phyloP scores from a whole-genome alignment of 2,797 vertebrate genomes.

The Argentina silus region DNA sequence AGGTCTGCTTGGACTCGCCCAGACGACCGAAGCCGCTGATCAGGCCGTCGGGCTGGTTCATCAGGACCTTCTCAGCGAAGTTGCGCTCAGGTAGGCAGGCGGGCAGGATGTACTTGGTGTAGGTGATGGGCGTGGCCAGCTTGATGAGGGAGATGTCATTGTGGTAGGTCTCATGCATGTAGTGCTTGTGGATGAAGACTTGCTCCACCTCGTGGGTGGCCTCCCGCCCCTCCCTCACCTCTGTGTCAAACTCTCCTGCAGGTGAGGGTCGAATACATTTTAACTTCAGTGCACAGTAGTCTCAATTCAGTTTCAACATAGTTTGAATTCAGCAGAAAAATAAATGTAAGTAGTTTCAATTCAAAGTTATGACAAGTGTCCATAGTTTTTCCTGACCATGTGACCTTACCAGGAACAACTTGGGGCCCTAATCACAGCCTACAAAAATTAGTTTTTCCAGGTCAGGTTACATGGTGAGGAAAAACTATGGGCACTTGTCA shows the following conservation, averaged over 20 bases:
- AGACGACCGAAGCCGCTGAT: conserved; percentile 91
- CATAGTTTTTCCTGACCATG: too few relatives aligned
- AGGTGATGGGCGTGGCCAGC: conserved; percentile 79
- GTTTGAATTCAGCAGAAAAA: too few relatives aligned
- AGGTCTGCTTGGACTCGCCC: conserved; percentile 73
- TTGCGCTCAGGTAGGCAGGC: conserved; percentile 86
- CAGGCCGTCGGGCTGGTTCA: conserved; percentile 76
- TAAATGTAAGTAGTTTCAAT: too few relatives aligned
- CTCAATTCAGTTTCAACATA: too few relatives aligned
- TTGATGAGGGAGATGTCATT: conserved; percentile 92
- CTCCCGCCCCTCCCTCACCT: conserved; percentile 70
- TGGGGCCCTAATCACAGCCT: too few relatives aligned
- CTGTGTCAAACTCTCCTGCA: conserved; percentile 84
- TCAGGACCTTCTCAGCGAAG: conserved; percentile 89
- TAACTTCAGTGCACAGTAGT: too few relatives aligned
- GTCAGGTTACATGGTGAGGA: too few relatives aligned
- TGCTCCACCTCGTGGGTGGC: conserved; percentile 66
- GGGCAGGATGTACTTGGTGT: conserved; percentile 79
- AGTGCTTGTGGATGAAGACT: conserved; percentile 78
- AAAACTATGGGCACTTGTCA: too few relatives aligned
- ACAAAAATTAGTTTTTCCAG: too few relatives aligned
- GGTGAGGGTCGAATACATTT: background rate
- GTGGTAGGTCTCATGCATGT: conserved; percentile 78
- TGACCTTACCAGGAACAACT: too few relatives aligned
- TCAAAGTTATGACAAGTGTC: too few relatives aligned